Conservation (phyloP, 2,113 vertebrate genomes). For the Collichthys lucidus region DNA sequence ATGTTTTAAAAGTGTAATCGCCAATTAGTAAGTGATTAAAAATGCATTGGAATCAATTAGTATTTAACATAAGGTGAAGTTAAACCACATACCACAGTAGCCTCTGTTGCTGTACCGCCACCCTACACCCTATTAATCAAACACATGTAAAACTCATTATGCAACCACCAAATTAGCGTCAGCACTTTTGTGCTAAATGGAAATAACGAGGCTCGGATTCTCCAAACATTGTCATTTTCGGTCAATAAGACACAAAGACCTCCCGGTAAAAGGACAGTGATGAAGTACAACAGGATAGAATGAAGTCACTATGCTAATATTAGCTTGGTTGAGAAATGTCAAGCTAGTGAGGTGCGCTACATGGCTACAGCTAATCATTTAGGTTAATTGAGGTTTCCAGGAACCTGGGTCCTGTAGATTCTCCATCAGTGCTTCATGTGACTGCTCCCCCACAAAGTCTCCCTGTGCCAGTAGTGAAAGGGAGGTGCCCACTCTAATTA, state of each 20-base stretch:
- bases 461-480: conserved; percentile 43
- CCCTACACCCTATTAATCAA: conserved; percentile 74
- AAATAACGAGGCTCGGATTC: conserved; percentile 54
- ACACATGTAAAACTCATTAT: conserved; percentile 74
- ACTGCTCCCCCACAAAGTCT: conserved; percentile 55
- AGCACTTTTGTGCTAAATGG: conserved; percentile 63
- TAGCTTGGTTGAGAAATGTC: conserved; percentile 79
- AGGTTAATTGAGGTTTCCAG: conserved; percentile 84
- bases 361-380: conserved; percentile 78
- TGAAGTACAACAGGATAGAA: conserved; percentile 66
- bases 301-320: conserved; percentile 77
- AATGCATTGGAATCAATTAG: conserved; percentile 81
- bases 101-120: conserved; percentile 52
- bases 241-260: conserved; percentile 67
- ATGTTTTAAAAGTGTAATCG: conserved; percentile 73
- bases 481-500: conserved; percentile 65
- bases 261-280: conserved; percentile 70
- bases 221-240: conserved; percentile 73
- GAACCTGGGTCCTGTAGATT: conserved; percentile 67
- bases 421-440: conserved; percentile 47
- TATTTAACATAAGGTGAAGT: conserved; percentile 78
- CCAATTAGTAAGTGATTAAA: conserved; percentile 80
- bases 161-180: conserved; percentile 67
- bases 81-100: conserved; percentile 61
- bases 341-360: conserved; percentile 61